These are phyloP conservation scores for Anguilla obscura DNA, from an alignment of 2,797 vertebrate genomes.

Conservation along the genomic window DNA sequence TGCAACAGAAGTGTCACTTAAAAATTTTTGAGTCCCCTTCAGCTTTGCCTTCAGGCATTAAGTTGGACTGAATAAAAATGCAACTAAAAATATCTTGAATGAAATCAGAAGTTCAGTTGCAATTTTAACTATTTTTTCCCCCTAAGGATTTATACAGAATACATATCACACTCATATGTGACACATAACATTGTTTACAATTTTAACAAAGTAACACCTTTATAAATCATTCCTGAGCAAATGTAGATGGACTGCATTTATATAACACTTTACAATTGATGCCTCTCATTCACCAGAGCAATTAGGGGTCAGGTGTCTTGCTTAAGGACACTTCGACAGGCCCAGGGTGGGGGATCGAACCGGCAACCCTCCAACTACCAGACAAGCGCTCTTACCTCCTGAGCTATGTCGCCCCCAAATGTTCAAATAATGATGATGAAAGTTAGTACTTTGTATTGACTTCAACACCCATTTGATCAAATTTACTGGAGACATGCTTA, in stretches of 20 bases:
- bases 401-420: too few relatives aligned
- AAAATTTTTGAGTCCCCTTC: neutral
- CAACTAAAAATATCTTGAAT: neutral
- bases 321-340: too few relatives aligned
- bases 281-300: too few relatives aligned
- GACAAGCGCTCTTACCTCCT: too few relatives aligned
- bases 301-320: too few relatives aligned
- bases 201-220: neutral
- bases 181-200: too few relatives aligned
- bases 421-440: neutral
- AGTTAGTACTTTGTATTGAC: neutral
- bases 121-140: neutral
- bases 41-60: neutral
- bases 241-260: too few relatives aligned
- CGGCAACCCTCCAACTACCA: too few relatives aligned
- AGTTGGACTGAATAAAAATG: neutral
- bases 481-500: neutral
- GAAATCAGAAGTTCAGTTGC: neutral
- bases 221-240: neutral
- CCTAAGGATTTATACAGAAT: neutral
- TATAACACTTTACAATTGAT: too few relatives aligned
- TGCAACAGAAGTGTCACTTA: neutral
- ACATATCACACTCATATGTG: neutral
- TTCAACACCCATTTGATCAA: neutral
- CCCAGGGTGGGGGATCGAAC: too few relatives aligned